Evolutionary conservation across 2,797 vertebrate genomes (phyloP), one percentile per base, ranked within the genome.

Genomic region (Catamblyrhynchus diadema): DNA sequence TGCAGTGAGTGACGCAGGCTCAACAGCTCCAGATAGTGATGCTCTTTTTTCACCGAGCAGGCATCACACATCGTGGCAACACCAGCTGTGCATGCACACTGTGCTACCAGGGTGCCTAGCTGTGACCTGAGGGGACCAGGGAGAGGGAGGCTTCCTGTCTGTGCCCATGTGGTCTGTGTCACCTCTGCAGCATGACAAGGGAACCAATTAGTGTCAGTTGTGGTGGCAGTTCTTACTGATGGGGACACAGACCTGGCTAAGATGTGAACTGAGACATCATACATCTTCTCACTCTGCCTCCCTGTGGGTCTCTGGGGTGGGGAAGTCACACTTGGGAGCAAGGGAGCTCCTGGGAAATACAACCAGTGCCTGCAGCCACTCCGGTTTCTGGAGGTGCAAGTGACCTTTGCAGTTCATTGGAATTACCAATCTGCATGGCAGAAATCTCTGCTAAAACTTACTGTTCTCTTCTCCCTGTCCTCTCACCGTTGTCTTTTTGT

Each of bases 1-100:
- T 97, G 95, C 96, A 95, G 96, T 96, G 96, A 97, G 95, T 96
- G 97, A 97, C 92, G 96, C 97, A 97, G 96, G 81, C 95, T 97
- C 93, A 94, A 96, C 96, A 96, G 96, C 95, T 96, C 83, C 95
- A 92, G 95, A 97, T 96, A 95, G 88, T 67, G 96, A 95, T 97
- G 94, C 94, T 96, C 95, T 97, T 96, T 97, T 95, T 96, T 96
- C 93, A 93, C 39, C 0, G 27, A 97, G 90, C 54, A 90, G 79
- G 94, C 92, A 92, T 94, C 92, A 69, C 83, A 56, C 65, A 39
- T 92, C 6, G 3, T 94, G 93, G 84, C 79, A 85, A 77, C 78
- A 78, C 72, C 71, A 85, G 86, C 84, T 71, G 53, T 59, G 60
- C 53, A n/a, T 14, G 5, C 47, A 37, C 37, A 4, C 78, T 20